Base-by-base conservation (phyloP, 2,888 invertebrate species). In the Magallana nippona region DNA sequence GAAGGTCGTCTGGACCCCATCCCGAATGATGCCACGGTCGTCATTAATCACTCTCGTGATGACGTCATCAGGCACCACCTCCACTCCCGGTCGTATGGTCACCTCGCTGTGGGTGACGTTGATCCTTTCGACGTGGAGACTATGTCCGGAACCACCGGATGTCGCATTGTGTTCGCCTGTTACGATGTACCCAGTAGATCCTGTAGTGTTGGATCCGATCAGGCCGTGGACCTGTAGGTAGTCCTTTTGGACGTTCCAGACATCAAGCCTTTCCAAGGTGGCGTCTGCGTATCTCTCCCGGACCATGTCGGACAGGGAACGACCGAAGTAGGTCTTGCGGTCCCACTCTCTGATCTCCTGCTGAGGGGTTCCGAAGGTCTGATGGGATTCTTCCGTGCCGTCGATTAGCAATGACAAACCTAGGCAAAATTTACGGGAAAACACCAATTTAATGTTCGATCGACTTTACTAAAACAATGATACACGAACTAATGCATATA, bases 361-460 rank as follows among this genome's bases (percentile, higher is more conserved):
- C n/a, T 86, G 83, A 17, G 89, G 87, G 56, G 88, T 89, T 62
- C 89, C 88, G 80, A 89, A 83, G 15, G 88, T 90, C 78, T 90
- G 89, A 84, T 89, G 89, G 2, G 88, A 90, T 13, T 89, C 90
- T 56, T 89, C 88, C 22, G 85, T 84, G 1, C 92, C 91, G 84
- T 93, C 90, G 27, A 92, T 85, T 84, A 89, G 91, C 89, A 93
- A 86, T 10, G 90, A 88, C 71, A 92, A 85, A n/a, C 92, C 89
- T 86, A 82, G 44, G 3, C 44, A 44, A 44, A 44, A 44, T 44
- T n/a, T n/a, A n/a, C 44, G 8, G 3, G 44, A 44, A 44, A 5
- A 44, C 5, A 44, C 0, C 44, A 5, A 44, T 5, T 3, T 44
- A 44, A 32, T 32, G 5, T 32, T 32, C 5, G 44, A 44, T 44